Conservation (phyloP, 2,113 vertebrate species). For the Triplophysa dalaica region DNA sequence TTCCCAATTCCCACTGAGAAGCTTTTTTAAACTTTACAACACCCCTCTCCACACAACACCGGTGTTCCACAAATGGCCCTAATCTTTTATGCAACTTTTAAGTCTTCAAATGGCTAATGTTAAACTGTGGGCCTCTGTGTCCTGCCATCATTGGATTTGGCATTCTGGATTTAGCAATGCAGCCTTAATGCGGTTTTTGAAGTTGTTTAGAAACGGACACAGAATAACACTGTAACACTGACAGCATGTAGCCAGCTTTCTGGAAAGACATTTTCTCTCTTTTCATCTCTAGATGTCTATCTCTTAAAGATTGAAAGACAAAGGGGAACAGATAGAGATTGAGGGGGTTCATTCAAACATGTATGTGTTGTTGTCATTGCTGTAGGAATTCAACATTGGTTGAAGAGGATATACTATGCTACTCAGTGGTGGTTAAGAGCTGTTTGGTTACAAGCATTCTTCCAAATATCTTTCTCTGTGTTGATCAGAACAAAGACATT, state of each 20-base stretch:
- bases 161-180: not conserved
- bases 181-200: not conserved
- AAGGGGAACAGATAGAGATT: not conserved
- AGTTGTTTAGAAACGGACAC: not conserved
- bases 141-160: not conserved
- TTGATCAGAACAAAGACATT: too few species aligned
- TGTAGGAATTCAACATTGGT: slow-evolving; percentile 33
- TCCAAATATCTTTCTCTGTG: too few species aligned
- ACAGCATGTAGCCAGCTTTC: not conserved
- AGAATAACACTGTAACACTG: not conserved
- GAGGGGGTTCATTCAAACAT: not conserved
- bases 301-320: too few species aligned
- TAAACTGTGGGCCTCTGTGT: not conserved
- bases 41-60: slow-evolving; percentile 13
- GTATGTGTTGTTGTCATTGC: slow-evolving; percentile 15
- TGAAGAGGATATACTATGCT: not conserved
- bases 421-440: too few species aligned
- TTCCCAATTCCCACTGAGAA: too few species aligned
- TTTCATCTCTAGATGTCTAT: not conserved
- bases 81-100: slow-evolving; percentile 25
- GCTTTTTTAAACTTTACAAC: slow-evolving; percentile 24
- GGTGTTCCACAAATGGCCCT: not conserved
- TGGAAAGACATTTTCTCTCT: not conserved
- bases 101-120: not conserved
- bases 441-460: too few species aligned